Evolutionary conservation across 2,888 invertebrate genomes (phyloP).

Genomic region (Portevinia maculata): DNA sequence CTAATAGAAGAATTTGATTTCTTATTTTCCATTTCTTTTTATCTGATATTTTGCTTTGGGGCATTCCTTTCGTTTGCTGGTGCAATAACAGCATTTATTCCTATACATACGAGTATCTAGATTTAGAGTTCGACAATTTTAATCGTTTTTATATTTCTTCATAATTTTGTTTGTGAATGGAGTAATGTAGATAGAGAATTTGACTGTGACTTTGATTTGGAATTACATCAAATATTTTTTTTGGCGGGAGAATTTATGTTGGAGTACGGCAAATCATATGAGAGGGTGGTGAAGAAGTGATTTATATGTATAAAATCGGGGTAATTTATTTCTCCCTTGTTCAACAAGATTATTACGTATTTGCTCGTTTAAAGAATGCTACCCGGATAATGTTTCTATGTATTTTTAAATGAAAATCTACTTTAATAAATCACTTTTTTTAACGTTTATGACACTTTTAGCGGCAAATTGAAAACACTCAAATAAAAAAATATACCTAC

Average conservation of each 20-base stretch:
- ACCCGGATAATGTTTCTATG: no score
- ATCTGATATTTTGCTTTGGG: constrained; percentile 43
- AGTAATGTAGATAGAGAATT: no score
- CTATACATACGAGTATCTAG: constrained; percentile 5
- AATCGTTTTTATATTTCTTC: constrained; percentile 36
- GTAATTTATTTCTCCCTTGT: constrained; percentile 35
- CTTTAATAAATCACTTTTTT: no score
- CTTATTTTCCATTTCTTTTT: constrained; percentile 5
- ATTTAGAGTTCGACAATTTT: constrained; percentile 13
- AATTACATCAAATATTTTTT: not conserved
- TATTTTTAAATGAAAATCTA: not conserved
- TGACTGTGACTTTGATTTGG: not conserved
- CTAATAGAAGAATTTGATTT: constrained; percentile 39
- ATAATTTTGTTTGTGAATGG: not conserved
- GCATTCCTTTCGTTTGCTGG: constrained; percentile 40
- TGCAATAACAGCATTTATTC: constrained; percentile 13
- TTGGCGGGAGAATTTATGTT: constrained; percentile 51
- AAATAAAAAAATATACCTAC: no score
- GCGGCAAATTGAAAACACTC: no score
- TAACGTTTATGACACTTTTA: no score
- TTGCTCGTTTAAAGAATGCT: no score
- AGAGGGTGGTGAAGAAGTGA: constrained; percentile 22
- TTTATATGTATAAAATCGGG: constrained; percentile 34
- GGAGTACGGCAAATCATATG: constrained; percentile 13
- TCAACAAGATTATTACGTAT: not conserved